A percentile compares a stretch with the other conserved stretches of the same genome.
phyloP scores from a whole-genome alignment of 2,113 vertebrate genomes.

The Anas platyrhynchos region DNA sequence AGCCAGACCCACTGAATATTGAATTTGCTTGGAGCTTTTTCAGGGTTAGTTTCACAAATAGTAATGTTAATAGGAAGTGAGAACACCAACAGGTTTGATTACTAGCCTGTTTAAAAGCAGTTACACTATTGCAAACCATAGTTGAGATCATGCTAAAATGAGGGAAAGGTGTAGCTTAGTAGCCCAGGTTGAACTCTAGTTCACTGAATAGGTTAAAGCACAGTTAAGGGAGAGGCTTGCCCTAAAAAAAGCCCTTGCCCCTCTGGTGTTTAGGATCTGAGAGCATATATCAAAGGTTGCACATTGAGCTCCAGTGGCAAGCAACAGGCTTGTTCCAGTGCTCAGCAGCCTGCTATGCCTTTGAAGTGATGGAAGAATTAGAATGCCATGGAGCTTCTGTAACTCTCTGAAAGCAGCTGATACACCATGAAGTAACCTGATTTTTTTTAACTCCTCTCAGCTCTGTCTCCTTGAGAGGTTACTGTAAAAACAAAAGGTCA shows the following conservation, averaged over 20 bases:
- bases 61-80: not conserved
- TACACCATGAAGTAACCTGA: not conserved
- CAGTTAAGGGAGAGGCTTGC: not conserved
- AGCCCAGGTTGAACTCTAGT: not conserved
- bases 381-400: not conserved
- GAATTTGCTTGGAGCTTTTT: not conserved
- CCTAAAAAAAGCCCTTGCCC: not conserved
- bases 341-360: not conserved
- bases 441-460: not conserved
- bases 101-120: not conserved
- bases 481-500: not conserved
- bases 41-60: not conserved
- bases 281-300: not conserved
- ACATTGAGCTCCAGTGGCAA: not conserved
- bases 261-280: not conserved
- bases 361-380: not conserved
- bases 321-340: not conserved
- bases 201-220: not conserved
- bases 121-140: fast-evolving
- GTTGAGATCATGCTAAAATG: not conserved
- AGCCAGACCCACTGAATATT: fast-evolving
- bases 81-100: not conserved
- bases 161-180: not conserved
- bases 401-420: not conserved
- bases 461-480: not conserved